Base-by-base conservation (phyloP, 2,888 invertebrate species). In the Volucella inanis region DNA sequence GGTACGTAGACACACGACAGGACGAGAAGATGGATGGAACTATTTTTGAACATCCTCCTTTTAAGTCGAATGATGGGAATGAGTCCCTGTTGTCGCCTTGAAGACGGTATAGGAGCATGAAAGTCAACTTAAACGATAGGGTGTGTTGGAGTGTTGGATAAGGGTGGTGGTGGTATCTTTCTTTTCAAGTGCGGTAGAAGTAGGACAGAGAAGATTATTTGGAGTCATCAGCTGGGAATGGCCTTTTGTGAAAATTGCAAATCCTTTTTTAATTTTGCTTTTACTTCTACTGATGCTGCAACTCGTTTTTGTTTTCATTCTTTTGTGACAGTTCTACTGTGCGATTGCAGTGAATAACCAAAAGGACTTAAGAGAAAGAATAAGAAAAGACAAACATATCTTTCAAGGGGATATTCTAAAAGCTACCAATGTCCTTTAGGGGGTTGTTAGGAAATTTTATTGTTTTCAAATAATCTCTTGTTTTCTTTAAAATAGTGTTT, bases 181-280 rank as follows among this genome's bases (percentile, higher is more conserved):
- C 9, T 67, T 1, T 9, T 12, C 2, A 6, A 52, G 1, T 43
- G 11, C 49, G 50, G 15, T 38, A 52, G 3, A 39, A 62, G 43
- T 47, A 39, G 59, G 39, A 1, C 10, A 31, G 47, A 54, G 18
- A 10, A 50, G 71, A 77, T 72, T 71, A 72, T 71, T 76, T 45
- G 31, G 43, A 82, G 67, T 41, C 47, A 61, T 72, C 59, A 65
- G 71, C 61, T 82, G 54, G 72, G 67, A 67, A 70, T 82, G 54
- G 43, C 59, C 54, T 82, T 77, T 82, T 82, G 70, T 76, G 71
- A 52, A 72, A 76, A 76, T 71, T 77, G 65, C 65, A 82, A 81
- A 82, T 71, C 52, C 52, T 67, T 79, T 79, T 22, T 43, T 41
- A 43, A 50, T 57, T 49, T 39, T 62, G 54, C 18, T 57, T 39